Percentiles rank a stretch among this genome's conserved stretches.
phyloP scores from a whole-genome alignment of 2,113 vertebrate genomes.

The Puffinus mauretanicus region DNA sequence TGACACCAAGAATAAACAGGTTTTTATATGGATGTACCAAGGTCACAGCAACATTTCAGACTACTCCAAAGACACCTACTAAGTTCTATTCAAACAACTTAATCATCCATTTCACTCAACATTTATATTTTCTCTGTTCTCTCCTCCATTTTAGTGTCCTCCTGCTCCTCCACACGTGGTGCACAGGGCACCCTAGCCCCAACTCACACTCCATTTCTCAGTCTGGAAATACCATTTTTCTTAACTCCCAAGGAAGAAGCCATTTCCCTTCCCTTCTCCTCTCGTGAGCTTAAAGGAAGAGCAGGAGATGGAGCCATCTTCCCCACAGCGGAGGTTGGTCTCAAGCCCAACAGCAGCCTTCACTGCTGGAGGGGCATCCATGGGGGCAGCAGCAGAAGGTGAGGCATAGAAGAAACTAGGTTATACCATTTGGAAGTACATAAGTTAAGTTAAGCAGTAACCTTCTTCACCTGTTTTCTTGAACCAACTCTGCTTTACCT shows the following conservation, averaged over 20 bases:
- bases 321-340: rapidly evolving
- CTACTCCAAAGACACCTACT: neutral
- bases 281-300: neutral
- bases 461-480: neutral
- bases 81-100: neutral
- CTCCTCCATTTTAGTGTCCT: neutral
- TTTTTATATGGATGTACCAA: neutral
- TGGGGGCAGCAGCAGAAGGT: neutral
- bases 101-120: neutral
- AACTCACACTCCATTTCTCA: neutral
- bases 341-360: neutral
- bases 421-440: neutral
- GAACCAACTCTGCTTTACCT: neutral
- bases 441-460: neutral
- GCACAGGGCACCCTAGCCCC: neutral
- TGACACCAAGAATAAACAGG: neutral
- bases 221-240: neutral
- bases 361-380: neutral
- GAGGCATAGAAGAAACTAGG: neutral
- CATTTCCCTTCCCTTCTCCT: neutral
- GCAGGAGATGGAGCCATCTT: neutral
- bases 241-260: neutral
- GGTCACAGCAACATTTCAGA: neutral
- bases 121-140: neutral
- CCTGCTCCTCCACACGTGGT: neutral